Base-by-base conservation (phyloP, 2,888 invertebrate genomes). In the Apamea epomidion region DNA sequence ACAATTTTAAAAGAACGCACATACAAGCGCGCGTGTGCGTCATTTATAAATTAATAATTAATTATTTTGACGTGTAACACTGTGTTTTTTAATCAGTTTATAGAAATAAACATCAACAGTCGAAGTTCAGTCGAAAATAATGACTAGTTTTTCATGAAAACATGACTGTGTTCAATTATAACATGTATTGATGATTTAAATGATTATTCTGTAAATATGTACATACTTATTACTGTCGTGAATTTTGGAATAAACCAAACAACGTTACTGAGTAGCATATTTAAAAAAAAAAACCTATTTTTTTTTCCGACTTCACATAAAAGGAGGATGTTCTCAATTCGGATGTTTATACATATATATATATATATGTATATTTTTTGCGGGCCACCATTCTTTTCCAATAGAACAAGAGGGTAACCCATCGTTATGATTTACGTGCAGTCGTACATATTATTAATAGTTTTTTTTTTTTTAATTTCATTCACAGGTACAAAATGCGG, bases 401-500 rank as follows among this genome's bases (percentile, higher is more conserved):
- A 74, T 48, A 18, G 7, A 67, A 16, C 2, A 29, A 29, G 18
- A 48, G 12, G 45, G 29, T 25, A 29, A 29, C 32, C 10, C 32
- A 32, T 16, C n/a, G 14, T 21, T 5, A 7, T 3, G 0, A 12
- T 75, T 18, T 29, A 25, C 12, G 16, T 32, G 2, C 2, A 37
- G 37, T 37, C 5, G 37, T 37, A 5, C 37, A n/a, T 12, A n/a
- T 4, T 10, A 54, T 37, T 70, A 45, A 60, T 51, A 14, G 14
- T 45, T 45, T 58, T 64, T 75, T 18, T 25, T 67, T 71, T 71
- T n/a, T n/a, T n/a, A n/a, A 12, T 76, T 79, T 80, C 75, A 81
- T 79, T 72, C 16, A 5, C 79, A 86, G 86, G 48, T 88, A 67
- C 87, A 92, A 87, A 84, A 92, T 93, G 91, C 84, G 87, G 84